Base-by-base conservation (phyloP, 2,113 vertebrate genomes). In the Eurystomus gularis region DNA sequence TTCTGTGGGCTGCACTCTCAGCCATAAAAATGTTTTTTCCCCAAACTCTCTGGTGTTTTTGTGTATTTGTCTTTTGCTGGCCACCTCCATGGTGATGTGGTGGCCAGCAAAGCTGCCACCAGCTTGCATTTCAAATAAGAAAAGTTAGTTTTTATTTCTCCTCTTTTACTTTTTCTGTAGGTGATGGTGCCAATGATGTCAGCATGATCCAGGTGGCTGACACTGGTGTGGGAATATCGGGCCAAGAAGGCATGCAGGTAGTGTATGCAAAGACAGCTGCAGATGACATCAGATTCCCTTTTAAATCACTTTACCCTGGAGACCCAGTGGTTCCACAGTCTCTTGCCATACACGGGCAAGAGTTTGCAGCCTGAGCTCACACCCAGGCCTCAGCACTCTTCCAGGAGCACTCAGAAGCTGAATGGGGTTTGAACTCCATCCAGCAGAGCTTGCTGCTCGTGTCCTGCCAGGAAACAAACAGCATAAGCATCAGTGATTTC, bases 181-280 rank as follows among this genome's bases (percentile, higher is more conserved):
- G 99, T 96, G 99, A 99, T 49, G 99, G 99, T 73, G 98, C 99
- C 89, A 99, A 99, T 76, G 99, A 99, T 48, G 99, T 99, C 55
- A 99, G 99, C 76, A 99, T 99, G 99, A 99, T 99, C 91, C 98
- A 99, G 51, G 97, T 98, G 80, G 99, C 99, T 80, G 98, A 99
- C 78, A 95, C 93, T 31, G 99, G 99, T 46, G 96, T 99, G 62
- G 99, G 99, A 35, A 98, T 99, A 93, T 98, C 97, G 0, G 99
- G 99, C 64, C 98, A 99, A 96, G 99, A 99, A 97, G 99, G 99
- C 96, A 98, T 99, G 99, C 99, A 99, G 98, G 99, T 99, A 97
- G 28, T 51, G 35, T 82, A 37, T 52, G 57, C 46, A 62, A 61
- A 87, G 75, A 33, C 57, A 82, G 64, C 64, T 86, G 82, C 44